Evolutionary conservation across 2,113 vertebrate genomes (phyloP), one percentile per base, ranked within the genome.

Genomic region (Phodopus roborovskii): DNA sequence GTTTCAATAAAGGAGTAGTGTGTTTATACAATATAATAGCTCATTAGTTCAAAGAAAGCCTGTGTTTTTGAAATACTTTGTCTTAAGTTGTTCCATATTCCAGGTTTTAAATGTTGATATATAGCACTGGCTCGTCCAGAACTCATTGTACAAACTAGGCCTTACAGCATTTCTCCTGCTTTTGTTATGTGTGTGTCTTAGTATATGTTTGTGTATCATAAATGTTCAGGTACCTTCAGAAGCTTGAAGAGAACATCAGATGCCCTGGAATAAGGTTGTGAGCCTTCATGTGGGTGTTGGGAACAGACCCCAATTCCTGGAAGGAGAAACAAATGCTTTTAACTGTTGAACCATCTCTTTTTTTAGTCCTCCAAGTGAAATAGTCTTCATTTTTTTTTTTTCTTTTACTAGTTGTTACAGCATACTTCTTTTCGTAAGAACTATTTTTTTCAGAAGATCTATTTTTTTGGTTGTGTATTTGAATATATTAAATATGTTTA

Each of bases 1-100:
- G 33, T 95, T 50, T 84, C 91, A 91, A 26, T 81, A 58, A 92
- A 84, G 48, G 56, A 86, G 36, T 86, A 81, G 70, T 24, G 15
- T 82, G 86, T n/a, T 82, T 71, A 20, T 85, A 20, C 45, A 16
- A 15, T 88, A 24, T 89, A 95, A 84, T 4, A 19, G 42, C 50
- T 95, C 19, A 66, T 87, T 20, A 71, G 92, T 81, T 16, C 58
- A 58, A 77, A 87, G 24, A 36, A 87, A 78, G 9, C 20, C 19
- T 45, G 45, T 45, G 3, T 42, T 22, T 60, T 42, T 58, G 71
- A 88, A 85, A 70, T 73, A 60, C 30, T 87, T 94, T 60, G 22
- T 73, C 88, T 74, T 96, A 42, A 74, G 36, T 84, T 16, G 17
- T 79, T 73, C 30, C 45, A 10, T 85, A 36, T 92, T 96, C 45